Conservation (phyloP, 2,888 invertebrate species). For the Aleiodes testaceus region DNA sequence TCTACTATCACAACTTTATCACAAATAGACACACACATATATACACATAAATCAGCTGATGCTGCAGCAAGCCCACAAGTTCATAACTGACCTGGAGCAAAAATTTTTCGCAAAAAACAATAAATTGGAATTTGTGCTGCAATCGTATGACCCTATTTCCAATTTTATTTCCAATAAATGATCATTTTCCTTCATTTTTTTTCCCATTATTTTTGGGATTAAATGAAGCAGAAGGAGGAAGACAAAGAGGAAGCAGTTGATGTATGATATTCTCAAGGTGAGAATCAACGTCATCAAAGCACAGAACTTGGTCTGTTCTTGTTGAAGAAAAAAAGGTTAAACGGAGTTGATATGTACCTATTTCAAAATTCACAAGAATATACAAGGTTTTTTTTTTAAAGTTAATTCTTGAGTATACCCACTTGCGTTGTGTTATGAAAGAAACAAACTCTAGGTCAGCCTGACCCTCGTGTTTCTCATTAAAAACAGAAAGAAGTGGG, state of each 20-base stretch:
- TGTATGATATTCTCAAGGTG: constrained; percentile 26
- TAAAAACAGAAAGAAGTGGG: constrained; percentile 4
- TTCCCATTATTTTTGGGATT: background rate
- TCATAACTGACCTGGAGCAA: constrained; percentile 32
- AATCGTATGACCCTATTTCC: background rate
- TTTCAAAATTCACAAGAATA: constrained; percentile 27
- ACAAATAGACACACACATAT: background rate
- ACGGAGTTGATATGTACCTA: constrained; percentile 18
- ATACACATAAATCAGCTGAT: background rate
- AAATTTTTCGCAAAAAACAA: background rate
- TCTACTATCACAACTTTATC: background rate
- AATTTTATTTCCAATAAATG: background rate
- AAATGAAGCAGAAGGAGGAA: constrained; percentile 6
- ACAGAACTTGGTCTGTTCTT: constrained; percentile 5
- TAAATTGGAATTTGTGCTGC: background rate
- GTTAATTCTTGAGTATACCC: background rate
- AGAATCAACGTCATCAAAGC: constrained; percentile 24
- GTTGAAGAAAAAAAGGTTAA: constrained; percentile 5
- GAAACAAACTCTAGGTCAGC: constrained; percentile 7
- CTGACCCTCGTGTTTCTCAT: constrained; percentile 15
- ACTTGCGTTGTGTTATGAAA: constrained; percentile 10
- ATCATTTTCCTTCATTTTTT: background rate
- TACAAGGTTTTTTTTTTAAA: background rate
- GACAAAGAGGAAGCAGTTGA: background rate
- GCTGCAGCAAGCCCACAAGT: constrained; percentile 8